Base-by-base conservation (phyloP, 2,797 vertebrate species). In the Fratercula arctica region DNA sequence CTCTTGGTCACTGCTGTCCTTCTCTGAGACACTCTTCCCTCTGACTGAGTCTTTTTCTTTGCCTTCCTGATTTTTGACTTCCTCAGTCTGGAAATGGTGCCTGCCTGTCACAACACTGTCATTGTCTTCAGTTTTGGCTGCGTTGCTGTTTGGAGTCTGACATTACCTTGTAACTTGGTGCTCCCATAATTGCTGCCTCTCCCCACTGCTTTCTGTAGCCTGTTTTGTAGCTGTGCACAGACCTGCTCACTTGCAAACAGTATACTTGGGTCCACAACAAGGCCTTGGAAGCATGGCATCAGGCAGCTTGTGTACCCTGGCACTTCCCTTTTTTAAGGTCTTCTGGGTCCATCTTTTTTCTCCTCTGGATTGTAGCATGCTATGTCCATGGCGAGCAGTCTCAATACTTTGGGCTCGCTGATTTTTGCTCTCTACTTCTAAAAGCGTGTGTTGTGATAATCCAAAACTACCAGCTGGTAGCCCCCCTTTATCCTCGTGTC, bases 261-360 rank as follows among this genome's bases (percentile, higher is more conserved):
- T 9, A 7, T 5, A 7, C 37, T 25, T n/a, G 29, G 50, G 67
- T 35, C 45, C 63, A 29, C 20, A 23, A 3, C 37, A 54, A 60
- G 25, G 50, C 63, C n/a, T 3, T 20, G 45, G 46, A 39, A 84
- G 29, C 0, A 0, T 50, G 33, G 11, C 53, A 59, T 78, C 3
- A 0, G 48, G 28, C 28, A 61, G 24, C 28, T 46, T 41, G 12
- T 46, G 26, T 43, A 26, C 28, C 15, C 35, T 46, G 48, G 5
- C 19, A 16, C 41, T 51, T 60, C 10, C 11, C 41, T 68, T 59
- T 59, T 84, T 43, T 20, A 21, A 54, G 15, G 19, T 60, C 33
- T 50, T 9, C 35, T 61, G 76, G 10, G 6, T 20, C 23, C 9
- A 11, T 45, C 20, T n/a, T 37, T 61, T 81, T 60, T 11, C 8